phyloP scores from a whole-genome alignment of 2,797 vertebrate genomes.

The Pagetopsis macropterus region DNA sequence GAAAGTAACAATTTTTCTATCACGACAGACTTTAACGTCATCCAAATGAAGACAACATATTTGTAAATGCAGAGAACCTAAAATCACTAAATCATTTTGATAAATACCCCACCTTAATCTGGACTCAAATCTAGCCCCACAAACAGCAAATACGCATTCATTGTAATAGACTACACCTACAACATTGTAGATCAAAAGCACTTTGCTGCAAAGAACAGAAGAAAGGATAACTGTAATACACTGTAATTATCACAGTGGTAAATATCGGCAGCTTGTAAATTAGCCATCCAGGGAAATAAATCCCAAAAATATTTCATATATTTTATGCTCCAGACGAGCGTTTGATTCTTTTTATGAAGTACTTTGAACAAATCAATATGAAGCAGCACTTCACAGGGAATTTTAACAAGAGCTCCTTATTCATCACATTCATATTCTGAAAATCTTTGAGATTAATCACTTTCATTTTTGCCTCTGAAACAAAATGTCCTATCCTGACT shows the following conservation, averaged over 20 bases:
- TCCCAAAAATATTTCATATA: slow-evolving; percentile 5
- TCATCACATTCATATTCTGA: slow-evolving; percentile 13
- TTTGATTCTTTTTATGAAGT: slow-evolving; percentile 23
- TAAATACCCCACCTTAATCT: neutral
- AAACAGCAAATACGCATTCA: slow-evolving; percentile 9
- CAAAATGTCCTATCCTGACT: slow-evolving; percentile 6
- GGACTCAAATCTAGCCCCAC: slow-evolving; percentile 15
- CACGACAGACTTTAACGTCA: neutral
- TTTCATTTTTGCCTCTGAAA: slow-evolving; percentile 3
- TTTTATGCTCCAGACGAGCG: slow-evolving; percentile 1
- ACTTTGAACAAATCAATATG: slow-evolving; percentile 34
- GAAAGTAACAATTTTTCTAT: slow-evolving; percentile 13
- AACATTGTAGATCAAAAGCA: neutral
- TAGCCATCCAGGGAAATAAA: neutral
- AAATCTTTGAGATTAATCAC: neutral
- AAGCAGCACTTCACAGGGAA: slow-evolving; percentile 21
- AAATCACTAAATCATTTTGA: slow-evolving; percentile 21
- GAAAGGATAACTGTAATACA: neutral
- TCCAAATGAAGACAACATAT: slow-evolving; percentile 14
- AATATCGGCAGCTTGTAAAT: neutral
- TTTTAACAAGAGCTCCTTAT: slow-evolving; percentile 21
- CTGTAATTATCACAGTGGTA: neutral
- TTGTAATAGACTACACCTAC: neutral
- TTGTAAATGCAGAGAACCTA: slow-evolving; percentile 14
- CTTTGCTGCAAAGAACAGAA: neutral